A percentile compares a stretch with the other conserved stretches of the same genome.
These are phyloP conservation scores for Poecilus cupreus DNA, from an alignment of 2,888 invertebrate species.

Conservation along the genomic window DNA sequence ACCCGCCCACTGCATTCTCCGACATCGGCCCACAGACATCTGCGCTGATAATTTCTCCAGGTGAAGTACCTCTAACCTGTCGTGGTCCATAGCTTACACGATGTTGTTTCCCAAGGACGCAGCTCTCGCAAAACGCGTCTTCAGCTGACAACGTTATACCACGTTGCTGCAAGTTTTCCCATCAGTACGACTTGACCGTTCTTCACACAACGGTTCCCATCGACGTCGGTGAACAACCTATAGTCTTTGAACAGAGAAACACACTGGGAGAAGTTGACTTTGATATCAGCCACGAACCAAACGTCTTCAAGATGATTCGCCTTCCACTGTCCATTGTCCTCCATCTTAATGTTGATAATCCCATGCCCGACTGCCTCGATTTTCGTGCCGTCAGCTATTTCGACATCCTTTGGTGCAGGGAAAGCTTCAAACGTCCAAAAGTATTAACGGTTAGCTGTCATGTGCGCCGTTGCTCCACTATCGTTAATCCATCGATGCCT, in stretches of 20 bases:
- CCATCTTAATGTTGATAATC: no score
- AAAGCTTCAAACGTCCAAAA: background rate
- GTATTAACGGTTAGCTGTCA: background rate
- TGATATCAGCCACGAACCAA: no score
- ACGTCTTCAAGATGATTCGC: no score
- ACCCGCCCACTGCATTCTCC: conserved; percentile 62
- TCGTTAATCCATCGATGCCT: background rate
- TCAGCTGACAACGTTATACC: no score
- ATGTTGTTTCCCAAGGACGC: no score
- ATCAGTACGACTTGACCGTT: no score
- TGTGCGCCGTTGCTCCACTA: background rate
- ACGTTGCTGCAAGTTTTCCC: background rate
- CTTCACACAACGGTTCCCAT: background rate
- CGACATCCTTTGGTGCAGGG: background rate
- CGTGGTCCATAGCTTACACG: conserved; percentile 53
- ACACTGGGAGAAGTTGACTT: no score
- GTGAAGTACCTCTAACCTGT: conserved; percentile 58
- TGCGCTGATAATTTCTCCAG: conserved; percentile 62
- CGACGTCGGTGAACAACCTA: background rate
- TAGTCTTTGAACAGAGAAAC: no score
- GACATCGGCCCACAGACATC: conserved; percentile 44
- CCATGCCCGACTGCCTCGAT: no score
- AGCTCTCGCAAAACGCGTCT: no score
- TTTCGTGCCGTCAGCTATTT: background rate
- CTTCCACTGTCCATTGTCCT: no score